Conservation (phyloP, 2,113 vertebrate genomes). For the Plotosus lineatus region DNA sequence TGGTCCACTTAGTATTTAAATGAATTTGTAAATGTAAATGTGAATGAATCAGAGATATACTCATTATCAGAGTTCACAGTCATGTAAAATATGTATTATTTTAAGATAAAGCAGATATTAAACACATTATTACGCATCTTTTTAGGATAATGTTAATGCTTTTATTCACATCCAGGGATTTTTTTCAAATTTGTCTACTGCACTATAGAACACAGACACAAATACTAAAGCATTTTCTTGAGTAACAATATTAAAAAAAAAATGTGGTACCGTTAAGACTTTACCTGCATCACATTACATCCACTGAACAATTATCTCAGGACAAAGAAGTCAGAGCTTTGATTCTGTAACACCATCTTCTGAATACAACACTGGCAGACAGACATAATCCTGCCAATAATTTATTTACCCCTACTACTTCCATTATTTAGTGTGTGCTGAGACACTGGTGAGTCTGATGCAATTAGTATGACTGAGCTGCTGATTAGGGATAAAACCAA, state of each 20-base stretch:
- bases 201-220: background rate
- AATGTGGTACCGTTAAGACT: constrained; percentile 32
- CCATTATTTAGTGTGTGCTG: constrained; percentile 57
- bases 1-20: background rate
- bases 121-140: background rate
- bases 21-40: too few species aligned
- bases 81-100: background rate
- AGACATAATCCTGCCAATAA: constrained; percentile 55
- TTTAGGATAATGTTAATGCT: background rate
- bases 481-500: constrained; percentile 42
- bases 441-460: constrained; percentile 34
- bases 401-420: constrained; percentile 58
- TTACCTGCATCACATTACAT: constrained; percentile 50
- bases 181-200: background rate
- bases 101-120: background rate
- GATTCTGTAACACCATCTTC: constrained; percentile 55
- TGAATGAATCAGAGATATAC: background rate
- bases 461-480: constrained; percentile 44
- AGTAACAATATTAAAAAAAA: background rate
- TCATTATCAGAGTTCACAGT: background rate
- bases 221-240: background rate
- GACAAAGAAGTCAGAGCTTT: constrained; percentile 53
- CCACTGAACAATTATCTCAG: constrained; percentile 40
- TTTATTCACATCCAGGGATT: background rate
- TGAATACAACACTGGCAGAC: constrained; percentile 55